Base-by-base conservation (phyloP, 2,113 vertebrate genomes). In the Neopipo cinnamomea region DNA sequence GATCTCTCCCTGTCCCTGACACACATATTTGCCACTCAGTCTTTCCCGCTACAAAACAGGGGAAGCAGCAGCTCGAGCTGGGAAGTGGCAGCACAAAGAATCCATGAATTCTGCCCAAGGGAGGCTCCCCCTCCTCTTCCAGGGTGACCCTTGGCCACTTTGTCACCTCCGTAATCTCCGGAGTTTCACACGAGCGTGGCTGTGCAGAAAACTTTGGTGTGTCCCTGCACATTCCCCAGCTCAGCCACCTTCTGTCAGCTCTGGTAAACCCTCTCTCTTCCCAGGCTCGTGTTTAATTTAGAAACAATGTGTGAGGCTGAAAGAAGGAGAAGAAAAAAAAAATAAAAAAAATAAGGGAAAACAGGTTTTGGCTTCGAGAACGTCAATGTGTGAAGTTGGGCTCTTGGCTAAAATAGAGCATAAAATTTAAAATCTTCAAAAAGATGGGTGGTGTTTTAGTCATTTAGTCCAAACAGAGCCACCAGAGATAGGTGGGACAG, bases 281-380 rank as follows among this genome's bases (percentile, higher is more conserved):
- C 56, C 37, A 58, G 67, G 59, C 30, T 49, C 12, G 49, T 63
- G 66, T 58, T 94, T 91, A 65, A 93, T 89, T 97, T 74, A 87
- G 91, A 49, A 93, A 82, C 75, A 71, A 74, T 12, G 50, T 77
- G 93, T 47, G 61, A 58, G 66, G 39, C n/a, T 86, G 71, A 42
- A 88, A 68, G 52, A 55, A 82, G 42, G 30, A 24, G 25, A 20
- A 42, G 9, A 49, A 49, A 24, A 13, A 42, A 42, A 42, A 42
- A 49, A 49, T 12, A 24, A 12, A 47, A 47, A 47, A 47, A 20
- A n/a, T 52, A 52, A 46, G 19, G 55, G 31, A 65, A 85, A 93
- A 35, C 44, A 50, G 33, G 72, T 84, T 94, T 62, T 91, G 84
- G 96, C 61, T 92, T 81, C 1, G n/a, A 93, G 58, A 71, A 71